Evolutionary conservation across 2,888 invertebrate genomes (phyloP).

Genomic region (Eupithecia subfuscata): DNA sequence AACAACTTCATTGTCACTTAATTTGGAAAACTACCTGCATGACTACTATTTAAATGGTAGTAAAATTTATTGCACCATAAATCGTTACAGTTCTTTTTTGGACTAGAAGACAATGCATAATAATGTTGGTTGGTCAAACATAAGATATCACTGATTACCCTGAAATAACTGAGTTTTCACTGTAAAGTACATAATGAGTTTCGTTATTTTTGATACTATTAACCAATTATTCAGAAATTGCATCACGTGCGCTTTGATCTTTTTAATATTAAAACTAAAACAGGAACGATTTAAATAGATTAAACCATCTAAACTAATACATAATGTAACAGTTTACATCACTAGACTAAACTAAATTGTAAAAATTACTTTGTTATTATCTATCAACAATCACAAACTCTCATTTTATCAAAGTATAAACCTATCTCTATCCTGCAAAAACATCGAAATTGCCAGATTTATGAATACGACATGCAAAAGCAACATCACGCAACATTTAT

Average conservation of each 20-base stretch:
- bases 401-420: slow-evolving; percentile 9
- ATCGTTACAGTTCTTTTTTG: background rate
- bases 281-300: slow-evolving; percentile 64
- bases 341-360: slow-evolving; percentile 44
- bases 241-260: slow-evolving; percentile 30
- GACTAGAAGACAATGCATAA: background rate
- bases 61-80: background rate
- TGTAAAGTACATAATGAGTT: background rate
- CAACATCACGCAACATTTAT: background rate
- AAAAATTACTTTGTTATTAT: slow-evolving; percentile 30
- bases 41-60: background rate
- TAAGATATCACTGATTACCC: background rate
- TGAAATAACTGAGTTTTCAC: background rate
- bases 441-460: slow-evolving; percentile 20
- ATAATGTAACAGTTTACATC: slow-evolving; percentile 54
- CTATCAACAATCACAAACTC: slow-evolving; percentile 27
- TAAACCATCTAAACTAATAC: slow-evolving; percentile 59
- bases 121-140: background rate
- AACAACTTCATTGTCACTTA: background rate
- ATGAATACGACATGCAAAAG: background rate
- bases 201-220: slow-evolving; percentile 5
- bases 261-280: slow-evolving; percentile 56
- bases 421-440: background rate
- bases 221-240: slow-evolving; percentile 17
- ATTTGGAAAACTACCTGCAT: background rate